Base-by-base conservation (phyloP, 2,113 vertebrate species). In the Silurus meridionalis region DNA sequence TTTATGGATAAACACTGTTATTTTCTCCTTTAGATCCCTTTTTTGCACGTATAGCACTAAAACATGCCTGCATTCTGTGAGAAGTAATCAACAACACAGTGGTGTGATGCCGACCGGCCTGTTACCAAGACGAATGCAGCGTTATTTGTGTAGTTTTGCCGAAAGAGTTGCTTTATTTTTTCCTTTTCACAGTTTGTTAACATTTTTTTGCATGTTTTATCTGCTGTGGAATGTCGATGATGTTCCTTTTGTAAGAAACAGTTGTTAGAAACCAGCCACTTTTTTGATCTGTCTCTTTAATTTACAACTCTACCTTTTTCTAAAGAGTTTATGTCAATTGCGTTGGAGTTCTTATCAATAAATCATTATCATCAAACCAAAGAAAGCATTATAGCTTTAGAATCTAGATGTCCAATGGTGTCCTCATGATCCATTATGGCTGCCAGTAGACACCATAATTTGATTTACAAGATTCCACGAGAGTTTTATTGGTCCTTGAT, bases 1-100 rank as follows among this genome's bases (percentile, higher is more conserved):
- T 77, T 74, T 86, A 86, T 55, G 48, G n/a, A 75, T 72, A 28
- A 19, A 78, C 5, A 46, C 77, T 19, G n/a, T 21, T 50, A 28
- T 28, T 9, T 78, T 57, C 53, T 78, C 21, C 21, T 25, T 28
- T 14, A 78, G 23, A n/a, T n/a, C n/a, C 11, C 6, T 17, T 2
- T 58, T 79, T 79, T 53, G 52, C 8, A 77, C 7, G 21, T 79
- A 37, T 10, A 17, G 53, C n/a, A 28, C 17, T 58, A 37, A 58
- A 79, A 58, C 7, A 55, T 55, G 74, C 13, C 50, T n/a, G 17
- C 8, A 10, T 52, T 19, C 19, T 13, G 2, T 17, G 5, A 23
- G 72, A 75, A 53, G n/a, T 37, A 46, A 55, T 78, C 23, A 55
- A 25, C 23, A 77, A n/a, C 23, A 19, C 17, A 13, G 10, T 2